Conservation (phyloP, 2,888 invertebrate genomes). For the Sinohyriopsis cumingii region DNA sequence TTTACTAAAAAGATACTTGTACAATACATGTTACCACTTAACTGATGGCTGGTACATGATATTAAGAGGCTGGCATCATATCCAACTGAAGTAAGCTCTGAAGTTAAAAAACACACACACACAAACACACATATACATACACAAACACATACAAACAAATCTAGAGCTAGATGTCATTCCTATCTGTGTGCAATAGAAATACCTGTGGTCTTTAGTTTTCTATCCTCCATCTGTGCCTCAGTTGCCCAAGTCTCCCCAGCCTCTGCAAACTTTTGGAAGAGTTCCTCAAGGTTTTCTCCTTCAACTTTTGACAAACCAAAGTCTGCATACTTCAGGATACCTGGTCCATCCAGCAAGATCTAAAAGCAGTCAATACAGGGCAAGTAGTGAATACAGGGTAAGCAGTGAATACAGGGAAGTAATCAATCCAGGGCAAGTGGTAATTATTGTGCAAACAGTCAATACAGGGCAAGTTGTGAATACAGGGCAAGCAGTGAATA, state of each 20-base stretch:
- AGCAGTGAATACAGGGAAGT: constrained; percentile 4
- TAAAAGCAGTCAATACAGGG: constrained; percentile 33
- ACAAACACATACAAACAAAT: too few species aligned
- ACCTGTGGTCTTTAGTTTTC: constrained; percentile 55
- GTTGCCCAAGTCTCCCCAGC: constrained; percentile 60
- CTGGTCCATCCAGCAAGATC: constrained; percentile 71
- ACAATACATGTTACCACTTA: too few species aligned
- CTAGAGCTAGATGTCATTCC: too few species aligned
- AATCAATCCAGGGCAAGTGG: not conserved
- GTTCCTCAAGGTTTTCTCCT: constrained; percentile 69
- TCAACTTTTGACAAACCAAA: constrained; percentile 70
- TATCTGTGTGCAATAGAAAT: not conserved
- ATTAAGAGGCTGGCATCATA: too few species aligned
- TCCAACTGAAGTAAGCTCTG: too few species aligned
- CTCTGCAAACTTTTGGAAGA: constrained; percentile 69
- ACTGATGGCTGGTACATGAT: too few species aligned
- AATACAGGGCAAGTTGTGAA: constrained; percentile 15
- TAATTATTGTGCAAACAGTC: constrained; percentile 1
- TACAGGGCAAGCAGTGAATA: constrained; percentile 22
- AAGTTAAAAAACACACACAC: too few species aligned
- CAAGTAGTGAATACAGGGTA: constrained; percentile 19
- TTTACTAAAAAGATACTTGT: too few species aligned
- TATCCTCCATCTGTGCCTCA: constrained; percentile 49
- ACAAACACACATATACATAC: too few species aligned
- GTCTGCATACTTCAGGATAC: constrained; percentile 70